phyloP scores from a whole-genome alignment of 1,140 invertebrate species.

The Chelonus insularis region DNA sequence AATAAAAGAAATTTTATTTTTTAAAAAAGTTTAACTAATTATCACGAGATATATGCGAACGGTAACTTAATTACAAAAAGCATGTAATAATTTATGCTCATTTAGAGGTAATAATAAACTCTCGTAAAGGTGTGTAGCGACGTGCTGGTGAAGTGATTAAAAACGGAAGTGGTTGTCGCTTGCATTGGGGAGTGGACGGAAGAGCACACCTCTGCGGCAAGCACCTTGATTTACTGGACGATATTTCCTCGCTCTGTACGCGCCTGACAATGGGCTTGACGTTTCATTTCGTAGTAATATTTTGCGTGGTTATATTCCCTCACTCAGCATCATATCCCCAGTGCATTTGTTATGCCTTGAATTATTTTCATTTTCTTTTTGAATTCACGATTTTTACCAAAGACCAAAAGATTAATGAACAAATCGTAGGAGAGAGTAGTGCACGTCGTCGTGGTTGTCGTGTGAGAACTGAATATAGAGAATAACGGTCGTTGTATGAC shows the following conservation, averaged over 20 bases:
- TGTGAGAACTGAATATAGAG: too few species aligned
- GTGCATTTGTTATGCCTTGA: not conserved
- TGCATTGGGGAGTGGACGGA: slow-evolving; percentile 13
- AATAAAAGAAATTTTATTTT: too few species aligned
- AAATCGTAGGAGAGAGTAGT: too few species aligned
- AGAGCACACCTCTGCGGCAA: slow-evolving; percentile 18
- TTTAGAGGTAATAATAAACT: not conserved
- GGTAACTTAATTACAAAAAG: not conserved
- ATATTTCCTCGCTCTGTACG: slow-evolving; percentile 33
- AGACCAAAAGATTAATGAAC: too few species aligned
- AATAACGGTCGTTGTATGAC: not conserved
- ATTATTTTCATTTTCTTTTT: not conserved
- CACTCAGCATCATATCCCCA: not conserved
- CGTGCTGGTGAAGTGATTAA: slow-evolving; percentile 29
- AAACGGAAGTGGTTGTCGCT: slow-evolving; percentile 33
- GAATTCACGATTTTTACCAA: too few species aligned
- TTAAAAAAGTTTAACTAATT: too few species aligned
- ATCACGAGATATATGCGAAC: too few species aligned
- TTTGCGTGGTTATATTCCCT: slow-evolving; percentile 10
- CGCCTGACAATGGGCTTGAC: slow-evolving; percentile 37
- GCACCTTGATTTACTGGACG: slow-evolving; percentile 38
- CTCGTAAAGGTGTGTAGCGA: not conserved
- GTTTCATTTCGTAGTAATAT: slow-evolving; percentile 38
- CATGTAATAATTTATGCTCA: not conserved
- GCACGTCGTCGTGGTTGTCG: too few species aligned